These are phyloP conservation scores for Eufriesea mexicana DNA, from an alignment of 1,140 invertebrate species.

Conservation along the genomic window DNA sequence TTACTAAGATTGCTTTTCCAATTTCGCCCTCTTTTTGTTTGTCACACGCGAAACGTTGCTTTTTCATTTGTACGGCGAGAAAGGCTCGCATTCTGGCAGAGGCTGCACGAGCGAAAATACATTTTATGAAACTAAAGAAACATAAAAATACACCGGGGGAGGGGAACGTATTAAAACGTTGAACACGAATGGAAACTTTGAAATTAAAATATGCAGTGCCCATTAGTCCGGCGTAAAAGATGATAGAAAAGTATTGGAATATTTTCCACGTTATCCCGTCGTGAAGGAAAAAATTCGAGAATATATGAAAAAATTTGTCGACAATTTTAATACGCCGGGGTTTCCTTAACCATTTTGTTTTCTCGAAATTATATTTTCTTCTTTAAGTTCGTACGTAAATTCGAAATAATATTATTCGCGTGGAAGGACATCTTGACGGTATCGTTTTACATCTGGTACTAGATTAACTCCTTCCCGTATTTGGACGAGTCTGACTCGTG, in stretches of 20 bases:
- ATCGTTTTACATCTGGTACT: too few species aligned
- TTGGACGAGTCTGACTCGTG: too few species aligned
- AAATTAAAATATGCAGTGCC: neutral
- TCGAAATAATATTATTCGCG: too few species aligned
- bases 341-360: too few species aligned
- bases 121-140: neutral
- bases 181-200: neutral
- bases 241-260: neutral
- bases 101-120: neutral
- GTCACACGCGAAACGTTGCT: constrained; percentile 10
- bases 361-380: too few species aligned
- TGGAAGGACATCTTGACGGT: too few species aligned
- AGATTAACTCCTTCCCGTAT: too few species aligned
- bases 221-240: neutral
- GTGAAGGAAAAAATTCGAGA: neutral
- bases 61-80: neutral
- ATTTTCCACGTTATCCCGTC: neutral
- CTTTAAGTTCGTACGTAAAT: too few species aligned
- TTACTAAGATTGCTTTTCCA: constrained; percentile 43
- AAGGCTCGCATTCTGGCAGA: neutral
- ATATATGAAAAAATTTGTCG: neutral
- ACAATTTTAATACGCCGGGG: neutral
- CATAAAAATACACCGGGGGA: too few species aligned
- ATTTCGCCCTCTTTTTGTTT: constrained; percentile 16
- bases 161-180: neutral